Evolutionary conservation across 2,113 vertebrate species (phyloP), one percentile per base, ranked within the genome.

Genomic region (Crypturellus undulatus): DNA sequence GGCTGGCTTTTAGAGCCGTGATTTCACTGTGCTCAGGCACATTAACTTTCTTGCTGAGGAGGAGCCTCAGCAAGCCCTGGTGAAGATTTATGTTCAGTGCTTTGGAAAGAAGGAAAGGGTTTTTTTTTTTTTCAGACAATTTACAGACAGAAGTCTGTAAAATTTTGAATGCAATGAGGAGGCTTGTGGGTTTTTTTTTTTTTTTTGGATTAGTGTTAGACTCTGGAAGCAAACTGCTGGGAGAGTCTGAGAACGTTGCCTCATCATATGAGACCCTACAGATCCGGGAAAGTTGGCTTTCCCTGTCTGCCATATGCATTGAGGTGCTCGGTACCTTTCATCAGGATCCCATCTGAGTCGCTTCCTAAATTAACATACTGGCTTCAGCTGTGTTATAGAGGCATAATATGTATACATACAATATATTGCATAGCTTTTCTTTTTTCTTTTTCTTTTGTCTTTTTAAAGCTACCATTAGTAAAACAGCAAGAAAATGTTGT

Each of bases 11-110:
- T 91, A 96, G 96, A 97, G 96, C 96, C 63, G 24, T 97, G 95
- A 96, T 97, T 97, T 95, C 83, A 64, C 96, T 93, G 28, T 92
- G 90, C 93, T 49, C 72, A 96, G 82, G 82, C 91, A 81, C 94
- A 96, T 97, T 96, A 97, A 98, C 97, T 98, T 98, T 97, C 91
- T 97, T 83, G 62, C 72, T 67, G 91, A 97, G 96, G 96, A 96
- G 78, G 92, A 97, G 90, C 67, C 56, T 94, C 71, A 60, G 96
- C 86, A 96, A 96, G 83, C 77, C 90, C 81, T 84, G 73, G 80
- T 93, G 77, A 87, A 82, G 96, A 96, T 97, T 97, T 97, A 94
- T 97, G 91, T 97, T 95, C 95, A 97, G 92, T 93, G 79, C 70
- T 87, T 63, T 96, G 92, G 79, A 93, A 87, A 89, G 86, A 91